Base-by-base conservation (phyloP, 2,113 vertebrate genomes). In the Sinocyclocheilus grahami region DNA sequence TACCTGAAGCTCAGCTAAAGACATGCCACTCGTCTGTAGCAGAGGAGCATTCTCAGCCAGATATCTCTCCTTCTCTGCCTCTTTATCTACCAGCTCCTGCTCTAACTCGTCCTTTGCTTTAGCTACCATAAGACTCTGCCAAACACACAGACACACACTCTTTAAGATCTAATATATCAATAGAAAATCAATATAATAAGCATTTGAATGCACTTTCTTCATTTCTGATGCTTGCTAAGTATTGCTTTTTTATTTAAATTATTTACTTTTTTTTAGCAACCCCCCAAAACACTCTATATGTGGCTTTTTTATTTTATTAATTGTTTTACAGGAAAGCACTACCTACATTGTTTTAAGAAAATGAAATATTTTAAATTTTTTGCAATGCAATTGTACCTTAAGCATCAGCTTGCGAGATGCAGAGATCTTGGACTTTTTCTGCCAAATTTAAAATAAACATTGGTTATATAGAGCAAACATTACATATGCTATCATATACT, bases 331-430 rank as follows among this genome's bases (percentile, higher is more conserved):
- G 30, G 30, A 33, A 33, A 33, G 30, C 20, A 22, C 55, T 42
- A 42, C 42, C 8, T 2, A 42, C 8, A 8, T 42, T 42, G 9
- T 42, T 42, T 42, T 42, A 42, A 42, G 42, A 42, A 42, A 46
- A 10, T 46, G 39, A 33, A 33, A 33, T 33, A 33, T 33, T 39
- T 39, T 39, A 42, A 7, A 42, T 1, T 9, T 42, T 48, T 0
- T 39, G 2, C 48, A 60, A 1, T 39, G 58, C 74, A 9, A 16
- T 87, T 27, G 88, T 85, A 97, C 97, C 96, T 98, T 98, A 67
- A 99, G 93, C 94, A 99, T 77, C 86, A 99, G 97, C 87, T 98
- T 99, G 71, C 98, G 96, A 3, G 98, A 99, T 20, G 98, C 98
- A 7, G 98, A 96, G 92, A 99, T 99, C 95, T 99, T 99, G 85